Conservation (phyloP, 2,888 invertebrate genomes). For the Agrochola macilenta region DNA sequence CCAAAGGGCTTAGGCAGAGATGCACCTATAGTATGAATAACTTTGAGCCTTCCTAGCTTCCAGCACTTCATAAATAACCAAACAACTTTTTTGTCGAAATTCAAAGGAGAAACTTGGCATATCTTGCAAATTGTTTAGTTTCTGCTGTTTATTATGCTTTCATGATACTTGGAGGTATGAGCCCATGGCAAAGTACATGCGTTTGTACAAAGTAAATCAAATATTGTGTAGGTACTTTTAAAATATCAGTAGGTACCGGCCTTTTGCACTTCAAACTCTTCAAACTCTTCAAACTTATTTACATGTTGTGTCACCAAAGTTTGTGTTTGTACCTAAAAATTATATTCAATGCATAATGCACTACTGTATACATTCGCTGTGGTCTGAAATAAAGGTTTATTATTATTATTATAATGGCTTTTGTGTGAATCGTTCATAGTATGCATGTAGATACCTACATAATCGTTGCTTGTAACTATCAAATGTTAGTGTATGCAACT, state of each 20-base stretch:
- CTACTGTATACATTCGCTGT: not conserved
- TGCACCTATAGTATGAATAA: not conserved
- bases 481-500: not conserved
- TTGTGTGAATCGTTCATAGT: not conserved
- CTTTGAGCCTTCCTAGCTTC: not conserved
- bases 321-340: conserved; percentile 7
- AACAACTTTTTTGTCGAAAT: conserved; percentile 10
- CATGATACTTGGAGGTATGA: conserved; percentile 36
- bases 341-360: not conserved
- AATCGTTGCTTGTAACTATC: not conserved
- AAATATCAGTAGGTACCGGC: conserved; percentile 29
- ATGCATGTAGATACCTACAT: not conserved
- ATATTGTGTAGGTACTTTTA: conserved; percentile 26
- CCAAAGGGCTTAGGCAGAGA: too few species aligned
- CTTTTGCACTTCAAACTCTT: conserved; percentile 26
- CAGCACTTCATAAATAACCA: conserved; percentile 1
- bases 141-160: conserved; percentile 45
- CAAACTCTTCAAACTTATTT: conserved; percentile 38
- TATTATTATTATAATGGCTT: not conserved
- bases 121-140: conserved; percentile 39
- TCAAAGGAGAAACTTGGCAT: conserved; percentile 15
- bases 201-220: conserved; percentile 26
- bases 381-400: not conserved
- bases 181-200: conserved; percentile 14
- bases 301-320: conserved; percentile 13